phyloP scores from a whole-genome alignment of 1,140 invertebrate species.

The Brachionus sp. region DNA sequence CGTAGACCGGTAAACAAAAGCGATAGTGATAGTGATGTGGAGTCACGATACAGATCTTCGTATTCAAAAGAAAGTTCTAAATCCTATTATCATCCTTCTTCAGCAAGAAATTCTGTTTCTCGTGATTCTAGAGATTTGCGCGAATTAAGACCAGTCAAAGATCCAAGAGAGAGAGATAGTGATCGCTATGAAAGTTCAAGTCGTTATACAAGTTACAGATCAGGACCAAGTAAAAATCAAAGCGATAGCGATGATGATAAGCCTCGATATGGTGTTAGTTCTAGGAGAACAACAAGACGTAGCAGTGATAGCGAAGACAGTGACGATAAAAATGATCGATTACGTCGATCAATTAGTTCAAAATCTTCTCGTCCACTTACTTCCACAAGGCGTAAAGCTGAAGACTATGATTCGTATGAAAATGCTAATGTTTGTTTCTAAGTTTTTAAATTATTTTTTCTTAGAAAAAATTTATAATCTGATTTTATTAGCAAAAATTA shows the following conservation, averaged over 20 bases:
- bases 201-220: background rate
- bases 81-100: background rate
- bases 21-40: constrained; percentile 43
- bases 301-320: constrained; percentile 42
- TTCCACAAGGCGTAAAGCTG: background rate
- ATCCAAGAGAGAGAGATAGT: constrained; percentile 24
- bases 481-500: constrained; percentile 33
- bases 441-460: background rate
- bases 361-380: background rate
- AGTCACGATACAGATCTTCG: constrained; percentile 2
- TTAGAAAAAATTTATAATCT: background rate
- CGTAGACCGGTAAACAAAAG: constrained; percentile 7
- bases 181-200: constrained; percentile 12
- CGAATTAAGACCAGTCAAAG: background rate
- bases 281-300: background rate
- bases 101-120: constrained; percentile 11
- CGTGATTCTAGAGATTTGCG: background rate
- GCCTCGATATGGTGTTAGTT: constrained; percentile 11
- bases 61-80: background rate
- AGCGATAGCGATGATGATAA: constrained; percentile 43
- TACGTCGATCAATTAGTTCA: background rate
- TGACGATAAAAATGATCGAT: constrained; percentile 38
- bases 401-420: constrained; percentile 36
- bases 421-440: background rate
- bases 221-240: background rate